Evolutionary conservation across 2,888 invertebrate genomes (phyloP).

Genomic region (Hydriomena furcata): DNA sequence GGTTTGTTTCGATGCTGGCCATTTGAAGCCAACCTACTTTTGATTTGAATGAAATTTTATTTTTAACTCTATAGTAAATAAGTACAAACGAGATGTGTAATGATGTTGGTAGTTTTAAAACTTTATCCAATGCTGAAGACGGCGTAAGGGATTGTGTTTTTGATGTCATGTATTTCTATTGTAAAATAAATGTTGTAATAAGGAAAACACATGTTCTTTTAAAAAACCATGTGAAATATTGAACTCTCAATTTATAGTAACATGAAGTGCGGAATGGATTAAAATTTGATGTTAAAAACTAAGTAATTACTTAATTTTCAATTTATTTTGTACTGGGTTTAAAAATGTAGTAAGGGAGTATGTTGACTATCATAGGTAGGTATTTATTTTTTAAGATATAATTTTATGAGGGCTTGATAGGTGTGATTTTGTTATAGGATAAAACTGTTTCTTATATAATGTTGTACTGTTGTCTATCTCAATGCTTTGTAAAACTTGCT

Average conservation of each 20-base stretch:
- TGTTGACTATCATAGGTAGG: background rate
- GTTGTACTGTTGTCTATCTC: constrained; percentile 37
- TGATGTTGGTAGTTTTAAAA: background rate
- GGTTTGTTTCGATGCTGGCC: constrained; percentile 32
- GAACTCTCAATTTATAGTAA: too few relatives aligned
- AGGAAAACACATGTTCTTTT: background rate
- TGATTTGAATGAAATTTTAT: constrained; percentile 14
- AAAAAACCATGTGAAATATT: background rate
- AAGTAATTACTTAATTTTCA: background rate
- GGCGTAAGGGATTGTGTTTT: constrained; percentile 5
- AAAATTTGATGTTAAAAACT: constrained; percentile 1
- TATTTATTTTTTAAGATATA: constrained; percentile 22
- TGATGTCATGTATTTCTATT: constrained; percentile 8
- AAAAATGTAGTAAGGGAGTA: too few relatives aligned
- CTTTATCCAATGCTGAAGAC: constrained; percentile 6
- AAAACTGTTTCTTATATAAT: constrained; percentile 40
- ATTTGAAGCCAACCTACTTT: constrained; percentile 23
- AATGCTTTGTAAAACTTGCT: constrained; percentile 48
- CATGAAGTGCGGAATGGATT: too few relatives aligned
- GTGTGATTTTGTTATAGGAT: constrained; percentile 30
- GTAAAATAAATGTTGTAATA: background rate
- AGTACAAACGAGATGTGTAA: constrained; percentile 21
- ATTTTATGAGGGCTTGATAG: too few relatives aligned
- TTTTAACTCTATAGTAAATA: constrained; percentile 11
- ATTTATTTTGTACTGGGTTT: constrained; percentile 6